Base-by-base conservation (phyloP, 2,113 vertebrate species). In the Syngnathus floridae region DNA sequence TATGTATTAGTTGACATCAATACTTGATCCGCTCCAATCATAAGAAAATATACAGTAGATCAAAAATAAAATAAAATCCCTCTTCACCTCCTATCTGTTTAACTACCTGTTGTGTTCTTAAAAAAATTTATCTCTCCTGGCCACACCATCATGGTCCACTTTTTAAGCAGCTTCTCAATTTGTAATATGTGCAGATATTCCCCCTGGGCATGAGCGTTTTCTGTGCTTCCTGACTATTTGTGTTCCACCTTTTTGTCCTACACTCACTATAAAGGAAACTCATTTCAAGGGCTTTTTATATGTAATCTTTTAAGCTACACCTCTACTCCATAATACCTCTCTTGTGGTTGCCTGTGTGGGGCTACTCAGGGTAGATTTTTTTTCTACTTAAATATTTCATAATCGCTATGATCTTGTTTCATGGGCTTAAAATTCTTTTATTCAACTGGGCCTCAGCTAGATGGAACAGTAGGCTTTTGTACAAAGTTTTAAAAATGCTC, bases 241-340 rank as follows among this genome's bases (percentile, higher is more conserved):
- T 74, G 71, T 61, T 38, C 38, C 58, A 70, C 65, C 73, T 77
- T 80, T 26, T 66, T 57, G 72, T 70, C 71, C 62, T 36, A 31
- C 69, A 71, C 78, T 79, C 65, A 79, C 67, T 78, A 81, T 75
- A 68, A 81, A 62, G 65, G 65, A 84, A 49, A 72, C 73, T 75
- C 63, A 83, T 80, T 83, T 80, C 67, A 82, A 82, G 57, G 60
- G 64, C 67, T 79, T 86, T 67, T 37, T 40, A 40, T 59, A 45
- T 67, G 62, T 84, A 85, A 86, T 82, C 81, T 82, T 81, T 80
- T 85, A 85, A 86, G 80, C 78, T 84, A 74, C 79, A 85, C 79
- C 76, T 82, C 76, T 72, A 70, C 73, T 65, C 40, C 60, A 82
- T 84, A 83, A 86, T 83, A 70, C 78, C 35, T 72, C 81, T 75